Base-by-base conservation (phyloP, 2,888 invertebrate species). In the Ochropleura plecta region DNA sequence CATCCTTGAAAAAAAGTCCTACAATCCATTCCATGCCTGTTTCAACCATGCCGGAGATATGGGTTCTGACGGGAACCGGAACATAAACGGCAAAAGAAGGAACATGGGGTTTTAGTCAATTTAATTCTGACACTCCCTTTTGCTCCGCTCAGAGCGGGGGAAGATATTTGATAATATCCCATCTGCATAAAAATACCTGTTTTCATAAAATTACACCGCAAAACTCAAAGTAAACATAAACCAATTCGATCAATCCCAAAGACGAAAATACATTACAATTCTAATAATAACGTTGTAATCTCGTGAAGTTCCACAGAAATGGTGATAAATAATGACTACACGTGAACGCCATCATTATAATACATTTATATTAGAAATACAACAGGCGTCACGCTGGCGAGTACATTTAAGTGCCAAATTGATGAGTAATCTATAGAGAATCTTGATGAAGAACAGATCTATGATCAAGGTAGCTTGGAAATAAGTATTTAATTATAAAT, bases 391-490 rank as follows among this genome's bases (percentile, higher is more conserved):
- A 51, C 6, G 64, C 65, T 69, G 59, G 55, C 64, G 63, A 78
- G 64, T 66, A 49, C 10, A 71, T 75, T 51, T 71, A 66, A 75
- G 84, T 79, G 81, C 81, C 81, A 82, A 79, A 69, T 79, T 66
- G 53, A 59, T 82, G 84, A 82, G 75, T 67, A 79, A 79, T 66
- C 16, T 67, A 48, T 20, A 5, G 7, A 44, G 44, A 68, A 81
- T 70, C 2, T 62, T 59, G 53, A 63, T 66, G 51, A 46, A 57
- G 20, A 51, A 60, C 59, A 49, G n/a, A 57, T 66, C 30, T 16
- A 20, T 40, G 55, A 55, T 63, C 12, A 49, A 42, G 1, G 3
- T 30, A 18, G 46, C 20, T 3, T n/a, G 42, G 30, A 73, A 42
- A 57, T 63, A 16, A 55, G 6, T 51, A 40, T 20, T 63, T 12